phyloP scores from a whole-genome alignment of 2,113 vertebrate species.

The Apus apus region DNA sequence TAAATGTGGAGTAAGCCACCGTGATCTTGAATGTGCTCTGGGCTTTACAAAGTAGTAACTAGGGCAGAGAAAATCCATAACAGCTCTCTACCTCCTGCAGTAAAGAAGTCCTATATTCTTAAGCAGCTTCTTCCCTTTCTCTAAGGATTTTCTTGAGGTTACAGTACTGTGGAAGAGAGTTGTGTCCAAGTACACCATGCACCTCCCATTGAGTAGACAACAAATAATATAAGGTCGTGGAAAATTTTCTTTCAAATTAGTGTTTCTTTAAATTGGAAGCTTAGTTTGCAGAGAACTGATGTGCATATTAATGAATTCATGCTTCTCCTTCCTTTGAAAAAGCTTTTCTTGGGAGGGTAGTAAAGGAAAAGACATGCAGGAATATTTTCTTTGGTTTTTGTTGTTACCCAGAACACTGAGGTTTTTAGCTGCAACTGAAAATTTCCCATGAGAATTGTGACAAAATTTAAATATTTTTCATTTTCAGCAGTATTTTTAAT shows the following conservation, averaged over 20 bases:
- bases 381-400: conserved; percentile 15
- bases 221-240: neutral
- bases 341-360: neutral
- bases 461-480: conserved; percentile 66
- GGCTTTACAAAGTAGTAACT: conserved; percentile 13
- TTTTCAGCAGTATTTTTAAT: conserved; percentile 58
- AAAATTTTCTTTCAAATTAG: neutral
- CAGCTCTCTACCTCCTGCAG: neutral
- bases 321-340: conserved; percentile 14
- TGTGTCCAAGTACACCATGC: neutral
- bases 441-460: conserved; percentile 37
- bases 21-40: neutral
- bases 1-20: conserved; percentile 4
- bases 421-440: neutral
- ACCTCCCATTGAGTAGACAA: neutral
- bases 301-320: conserved; percentile 39
- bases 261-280: neutral
- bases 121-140: neutral
- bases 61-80: conserved; percentile 32
- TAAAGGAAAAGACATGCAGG: neutral
- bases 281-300: neutral
- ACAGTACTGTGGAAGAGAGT: neutral
- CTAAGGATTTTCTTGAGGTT: conserved; percentile 3
- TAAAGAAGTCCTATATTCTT: neutral
- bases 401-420: conserved; percentile 13